A percentile compares a stretch with the other conserved stretches of the same genome.
These are phyloP conservation scores for Peromyscus attwateri DNA, from an alignment of 2,797 vertebrate species.

Conservation along the genomic window DNA sequence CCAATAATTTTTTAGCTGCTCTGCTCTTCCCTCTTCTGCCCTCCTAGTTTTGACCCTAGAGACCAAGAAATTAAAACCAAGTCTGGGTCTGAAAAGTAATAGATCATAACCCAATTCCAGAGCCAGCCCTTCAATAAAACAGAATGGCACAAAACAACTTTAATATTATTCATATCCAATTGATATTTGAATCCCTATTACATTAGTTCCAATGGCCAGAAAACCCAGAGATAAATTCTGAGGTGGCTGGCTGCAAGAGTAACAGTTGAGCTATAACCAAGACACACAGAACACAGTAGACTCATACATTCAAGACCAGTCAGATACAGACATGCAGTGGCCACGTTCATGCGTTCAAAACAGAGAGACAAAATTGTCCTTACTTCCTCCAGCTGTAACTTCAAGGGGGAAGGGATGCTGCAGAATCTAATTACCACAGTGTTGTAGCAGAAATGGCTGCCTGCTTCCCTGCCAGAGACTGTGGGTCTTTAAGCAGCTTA, in stretches of 20 bases:
- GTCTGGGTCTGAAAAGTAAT: too few species aligned
- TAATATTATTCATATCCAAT: neutral
- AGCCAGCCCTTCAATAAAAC: neutral
- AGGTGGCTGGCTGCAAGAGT: neutral
- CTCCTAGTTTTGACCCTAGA: too few species aligned
- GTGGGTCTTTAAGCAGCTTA: neutral
- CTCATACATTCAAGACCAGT: neutral
- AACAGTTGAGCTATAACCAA: neutral
- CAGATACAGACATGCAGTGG: neutral
- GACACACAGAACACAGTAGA: neutral
- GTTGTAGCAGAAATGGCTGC: neutral
- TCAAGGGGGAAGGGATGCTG: neutral
- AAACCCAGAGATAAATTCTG: neutral
- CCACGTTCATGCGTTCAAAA: neutral
- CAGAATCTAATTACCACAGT: neutral
- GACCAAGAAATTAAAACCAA: too few species aligned
- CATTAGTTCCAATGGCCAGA: neutral
- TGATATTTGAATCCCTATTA: neutral
- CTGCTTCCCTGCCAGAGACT: neutral
- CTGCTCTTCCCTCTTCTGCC: too few species aligned
- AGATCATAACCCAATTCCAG: neutral
- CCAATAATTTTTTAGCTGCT: too few species aligned
- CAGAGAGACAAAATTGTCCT: neutral
- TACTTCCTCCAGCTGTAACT: neutral
- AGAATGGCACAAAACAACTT: neutral